Evolutionary conservation across 2,797 vertebrate genomes (phyloP).

Genomic region (Hydrophis major): DNA sequence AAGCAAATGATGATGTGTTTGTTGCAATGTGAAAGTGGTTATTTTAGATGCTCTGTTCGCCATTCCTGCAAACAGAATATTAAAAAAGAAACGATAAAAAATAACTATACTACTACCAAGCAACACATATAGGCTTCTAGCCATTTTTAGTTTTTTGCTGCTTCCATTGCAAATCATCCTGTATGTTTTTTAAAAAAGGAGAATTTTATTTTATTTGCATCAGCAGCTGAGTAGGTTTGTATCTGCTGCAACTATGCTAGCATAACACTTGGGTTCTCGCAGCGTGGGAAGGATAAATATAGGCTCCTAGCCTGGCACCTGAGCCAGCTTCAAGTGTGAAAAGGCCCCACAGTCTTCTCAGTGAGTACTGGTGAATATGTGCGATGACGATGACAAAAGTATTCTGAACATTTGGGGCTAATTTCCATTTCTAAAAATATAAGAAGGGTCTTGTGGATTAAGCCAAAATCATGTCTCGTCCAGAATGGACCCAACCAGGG

Average conservation of each 20-base stretch:
- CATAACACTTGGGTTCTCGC: background rate
- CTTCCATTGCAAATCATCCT: conserved; percentile 61
- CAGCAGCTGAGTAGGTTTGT: background rate
- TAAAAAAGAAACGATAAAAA: conserved; percentile 50
- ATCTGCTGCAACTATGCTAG: background rate
- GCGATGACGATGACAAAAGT: background rate
- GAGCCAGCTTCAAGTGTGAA: background rate
- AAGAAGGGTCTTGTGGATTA: background rate
- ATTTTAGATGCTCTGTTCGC: conserved; percentile 84
- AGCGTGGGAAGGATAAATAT: background rate
- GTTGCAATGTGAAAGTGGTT: conserved; percentile 84
- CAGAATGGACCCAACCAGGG: background rate
- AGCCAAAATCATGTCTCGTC: background rate
- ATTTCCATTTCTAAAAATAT: background rate
- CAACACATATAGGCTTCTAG: conserved; percentile 52
- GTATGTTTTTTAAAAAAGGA: conserved; percentile 47
- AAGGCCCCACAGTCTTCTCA: background rate
- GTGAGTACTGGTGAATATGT: background rate
- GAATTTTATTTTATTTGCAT: background rate
- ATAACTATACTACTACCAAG: conserved; percentile 62
- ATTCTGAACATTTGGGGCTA: background rate
- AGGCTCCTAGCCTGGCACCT: background rate
- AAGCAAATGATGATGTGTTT: conserved; percentile 90
- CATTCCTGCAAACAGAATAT: conserved; percentile 79
- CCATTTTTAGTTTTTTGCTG: conserved; percentile 40